A percentile compares a stretch with the other conserved stretches of the same genome.
These are phyloP conservation scores for Conus betulinus DNA, from an alignment of 1,140 invertebrate species.

Conservation along the genomic window DNA sequence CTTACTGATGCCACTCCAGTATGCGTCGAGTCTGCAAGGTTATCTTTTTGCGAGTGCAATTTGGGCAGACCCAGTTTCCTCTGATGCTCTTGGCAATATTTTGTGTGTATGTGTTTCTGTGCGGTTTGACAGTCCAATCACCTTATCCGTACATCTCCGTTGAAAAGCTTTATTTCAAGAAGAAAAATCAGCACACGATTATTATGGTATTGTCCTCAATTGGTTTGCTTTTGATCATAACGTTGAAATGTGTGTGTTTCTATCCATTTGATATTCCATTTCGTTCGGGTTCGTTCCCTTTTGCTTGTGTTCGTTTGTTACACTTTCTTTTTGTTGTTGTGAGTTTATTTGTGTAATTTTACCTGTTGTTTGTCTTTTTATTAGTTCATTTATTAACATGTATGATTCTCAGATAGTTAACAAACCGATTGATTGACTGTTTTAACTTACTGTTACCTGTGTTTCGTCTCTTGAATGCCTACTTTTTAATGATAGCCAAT, in stretches of 20 bases:
- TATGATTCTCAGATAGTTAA: not conserved
- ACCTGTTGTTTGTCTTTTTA: not conserved
- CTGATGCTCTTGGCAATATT: not conserved
- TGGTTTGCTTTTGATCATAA: not conserved
- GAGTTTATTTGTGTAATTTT: not conserved
- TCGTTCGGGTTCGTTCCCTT: not conserved
- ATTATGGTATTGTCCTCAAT: too few relatives aligned
- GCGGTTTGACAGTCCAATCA: not conserved
- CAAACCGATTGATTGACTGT: not conserved
- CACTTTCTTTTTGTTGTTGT: not conserved
- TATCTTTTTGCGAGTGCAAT: constrained; percentile 23
- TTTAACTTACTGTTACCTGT: not conserved
- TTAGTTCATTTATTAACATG: too few relatives aligned
- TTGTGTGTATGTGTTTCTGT: not conserved
- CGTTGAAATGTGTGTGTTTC: too few relatives aligned
- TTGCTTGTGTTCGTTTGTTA: too few relatives aligned
- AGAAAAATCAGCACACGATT: not conserved
- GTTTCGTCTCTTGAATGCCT: not conserved
- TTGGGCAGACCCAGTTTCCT: constrained; percentile 16
- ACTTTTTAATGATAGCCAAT: not conserved
- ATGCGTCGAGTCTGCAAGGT: not conserved
- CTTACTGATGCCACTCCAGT: not conserved
- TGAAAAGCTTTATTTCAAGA: not conserved
- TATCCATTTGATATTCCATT: constrained; percentile 19
- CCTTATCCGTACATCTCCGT: not conserved